phyloP scores from a whole-genome alignment of 1,140 invertebrate species.

The Paramacrobiotus metropolitanus region DNA sequence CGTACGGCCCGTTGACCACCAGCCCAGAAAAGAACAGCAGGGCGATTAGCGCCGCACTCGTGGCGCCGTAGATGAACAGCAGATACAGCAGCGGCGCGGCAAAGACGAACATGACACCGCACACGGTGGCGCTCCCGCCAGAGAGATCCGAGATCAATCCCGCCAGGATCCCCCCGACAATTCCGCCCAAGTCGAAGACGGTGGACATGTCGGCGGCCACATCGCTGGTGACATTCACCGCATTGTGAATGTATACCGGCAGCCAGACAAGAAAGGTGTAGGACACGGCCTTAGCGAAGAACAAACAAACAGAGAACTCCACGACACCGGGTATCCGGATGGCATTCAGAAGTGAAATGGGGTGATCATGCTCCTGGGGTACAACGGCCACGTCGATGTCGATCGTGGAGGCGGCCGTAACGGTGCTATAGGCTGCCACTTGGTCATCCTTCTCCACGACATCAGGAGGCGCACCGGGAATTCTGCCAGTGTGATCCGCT shows the following conservation, averaged over 20 bases:
- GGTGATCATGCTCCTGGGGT: background rate
- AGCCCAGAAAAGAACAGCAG: conserved; percentile 50
- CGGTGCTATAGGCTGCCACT: too few species aligned
- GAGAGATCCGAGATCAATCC: conserved; percentile 58
- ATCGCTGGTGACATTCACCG: conserved; percentile 35
- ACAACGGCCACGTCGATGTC: background rate
- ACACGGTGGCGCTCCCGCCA: conserved; percentile 58
- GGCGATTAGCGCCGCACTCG: conserved; percentile 16
- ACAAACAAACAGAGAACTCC: conserved; percentile 75
- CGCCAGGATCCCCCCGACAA: conserved; percentile 61
- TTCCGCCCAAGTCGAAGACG: conserved; percentile 48
- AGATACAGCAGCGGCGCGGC: conserved; percentile 29
- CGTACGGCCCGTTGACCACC: conserved; percentile 81
- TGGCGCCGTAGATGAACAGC: conserved; percentile 41
- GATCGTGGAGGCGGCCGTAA: background rate
- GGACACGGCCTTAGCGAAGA: conserved; percentile 89
- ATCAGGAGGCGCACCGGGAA: background rate
- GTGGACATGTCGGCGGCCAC: conserved; percentile 53
- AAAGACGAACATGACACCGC: conserved; percentile 48
- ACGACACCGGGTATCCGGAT: conserved; percentile 45
- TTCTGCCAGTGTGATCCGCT: conserved; percentile 1
- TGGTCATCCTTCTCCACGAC: background rate
- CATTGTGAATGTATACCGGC: conserved; percentile 58
- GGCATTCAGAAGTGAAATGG: background rate
- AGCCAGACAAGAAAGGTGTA: conserved; percentile 95